These are phyloP conservation scores for Sarcoramphus papa DNA, from an alignment of 2,797 vertebrate species.

Conservation along the genomic window DNA sequence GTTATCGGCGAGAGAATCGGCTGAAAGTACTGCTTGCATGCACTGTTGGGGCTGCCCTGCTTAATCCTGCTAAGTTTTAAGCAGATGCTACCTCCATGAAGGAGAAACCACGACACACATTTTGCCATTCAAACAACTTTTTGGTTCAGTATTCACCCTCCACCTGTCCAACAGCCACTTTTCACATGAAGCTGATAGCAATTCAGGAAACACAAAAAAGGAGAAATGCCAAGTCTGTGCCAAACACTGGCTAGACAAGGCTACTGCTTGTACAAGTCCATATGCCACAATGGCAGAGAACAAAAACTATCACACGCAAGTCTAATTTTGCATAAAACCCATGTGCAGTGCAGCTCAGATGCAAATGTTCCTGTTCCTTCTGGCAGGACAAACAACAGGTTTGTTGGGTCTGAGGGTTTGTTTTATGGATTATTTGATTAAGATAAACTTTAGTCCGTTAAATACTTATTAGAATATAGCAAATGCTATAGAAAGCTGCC, in stretches of 20 bases:
- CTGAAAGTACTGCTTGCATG: neutral
- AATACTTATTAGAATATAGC: neutral
- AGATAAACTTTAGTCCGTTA: neutral
- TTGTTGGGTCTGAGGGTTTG: neutral
- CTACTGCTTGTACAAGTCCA: neutral
- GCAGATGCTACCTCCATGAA: neutral
- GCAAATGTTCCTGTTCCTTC: neutral
- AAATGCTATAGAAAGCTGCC: neutral
- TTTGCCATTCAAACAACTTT: neutral
- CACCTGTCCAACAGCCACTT: neutral
- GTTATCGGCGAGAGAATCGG: neutral
- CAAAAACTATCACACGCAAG: neutral
- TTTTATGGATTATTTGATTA: neutral
- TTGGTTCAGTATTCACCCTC: neutral
- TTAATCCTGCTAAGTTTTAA: neutral
- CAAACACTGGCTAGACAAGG: neutral
- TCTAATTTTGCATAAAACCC: neutral
- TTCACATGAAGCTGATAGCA: neutral
- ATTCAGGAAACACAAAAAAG: neutral
- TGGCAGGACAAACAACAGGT: conserved; percentile 31
- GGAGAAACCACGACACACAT: neutral
- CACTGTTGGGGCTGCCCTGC: neutral
- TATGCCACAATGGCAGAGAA: neutral
- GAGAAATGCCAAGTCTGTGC: neutral
- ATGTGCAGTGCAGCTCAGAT: neutral